These are phyloP conservation scores for Aselliscus stoliczkanus DNA, from an alignment of 2,797 vertebrate species.

Conservation along the genomic window DNA sequence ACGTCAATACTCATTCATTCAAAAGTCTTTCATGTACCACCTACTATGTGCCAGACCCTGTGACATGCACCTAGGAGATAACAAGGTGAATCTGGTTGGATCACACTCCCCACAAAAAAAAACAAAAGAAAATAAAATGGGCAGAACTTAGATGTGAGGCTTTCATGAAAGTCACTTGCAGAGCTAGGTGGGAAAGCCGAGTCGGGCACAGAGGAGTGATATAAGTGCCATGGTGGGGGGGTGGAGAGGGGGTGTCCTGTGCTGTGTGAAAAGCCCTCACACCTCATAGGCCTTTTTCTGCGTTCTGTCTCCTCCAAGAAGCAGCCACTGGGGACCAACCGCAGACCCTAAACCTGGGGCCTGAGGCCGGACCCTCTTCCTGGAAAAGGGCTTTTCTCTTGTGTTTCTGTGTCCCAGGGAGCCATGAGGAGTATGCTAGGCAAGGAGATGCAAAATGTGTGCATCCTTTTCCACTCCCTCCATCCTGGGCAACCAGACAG, in stretches of 20 bases:
- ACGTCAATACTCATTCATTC: not conserved
- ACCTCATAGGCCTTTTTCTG: not conserved
- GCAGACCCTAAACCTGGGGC: not conserved
- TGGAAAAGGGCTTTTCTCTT: not conserved
- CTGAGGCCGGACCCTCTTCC: not conserved
- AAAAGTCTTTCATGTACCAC: not conserved
- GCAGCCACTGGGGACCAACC: not conserved
- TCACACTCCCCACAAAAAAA: not conserved
- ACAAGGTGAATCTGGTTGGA: not conserved
- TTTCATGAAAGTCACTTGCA: not conserved
- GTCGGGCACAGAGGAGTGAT: not conserved
- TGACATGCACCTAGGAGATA: not conserved
- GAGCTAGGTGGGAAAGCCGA: not conserved
- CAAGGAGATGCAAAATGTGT: not conserved
- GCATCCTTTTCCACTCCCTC: not conserved
- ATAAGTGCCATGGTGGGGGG: not conserved
- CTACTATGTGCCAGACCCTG: not conserved
- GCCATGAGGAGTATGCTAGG: not conserved
- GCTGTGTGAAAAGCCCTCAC: not conserved
- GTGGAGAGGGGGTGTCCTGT: too few relatives aligned
- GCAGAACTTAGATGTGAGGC: not conserved
- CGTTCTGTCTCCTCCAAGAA: not conserved
- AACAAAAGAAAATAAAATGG: not conserved
- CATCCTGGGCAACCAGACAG: accelerated
- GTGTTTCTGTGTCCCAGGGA: not conserved